Evolutionary conservation across 2,113 vertebrate genomes (phyloP).

Genomic region (Centropristis striata): DNA sequence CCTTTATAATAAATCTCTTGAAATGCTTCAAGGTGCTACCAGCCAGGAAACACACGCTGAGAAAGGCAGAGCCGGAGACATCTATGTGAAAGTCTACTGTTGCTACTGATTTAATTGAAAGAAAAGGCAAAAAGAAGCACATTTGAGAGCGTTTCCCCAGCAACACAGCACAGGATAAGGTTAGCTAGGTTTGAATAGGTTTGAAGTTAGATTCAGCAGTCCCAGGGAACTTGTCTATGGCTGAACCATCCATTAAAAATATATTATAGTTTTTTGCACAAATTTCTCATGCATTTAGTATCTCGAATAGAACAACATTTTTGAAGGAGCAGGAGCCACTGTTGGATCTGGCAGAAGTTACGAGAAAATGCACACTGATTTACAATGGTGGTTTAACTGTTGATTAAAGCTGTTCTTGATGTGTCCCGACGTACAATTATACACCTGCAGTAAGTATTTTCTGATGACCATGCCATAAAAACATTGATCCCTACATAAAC

Average conservation of each 20-base stretch:
- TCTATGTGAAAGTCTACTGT: not conserved
- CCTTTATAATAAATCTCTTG: constrained; percentile 29
- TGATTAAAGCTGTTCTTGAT: not conserved
- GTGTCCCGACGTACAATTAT: not conserved
- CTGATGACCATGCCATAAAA: too few species aligned
- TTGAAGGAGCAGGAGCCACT: too few species aligned
- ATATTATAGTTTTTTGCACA: not conserved
- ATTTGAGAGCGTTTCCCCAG: not conserved
- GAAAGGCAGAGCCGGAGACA: not conserved
- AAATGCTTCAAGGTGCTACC: constrained; percentile 6
- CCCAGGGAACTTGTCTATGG: not conserved
- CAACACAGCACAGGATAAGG: not conserved
- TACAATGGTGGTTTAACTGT: constrained; percentile 1
- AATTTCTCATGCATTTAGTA: not conserved
- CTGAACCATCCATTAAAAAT: not conserved
- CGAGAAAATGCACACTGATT: constrained; percentile 12
- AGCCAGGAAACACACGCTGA: constrained; percentile 3
- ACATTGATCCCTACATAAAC: too few species aligned
- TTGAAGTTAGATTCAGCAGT: not conserved
- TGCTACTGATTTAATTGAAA: constrained; percentile 17
- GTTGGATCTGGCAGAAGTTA: not conserved
- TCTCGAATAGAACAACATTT: not conserved
- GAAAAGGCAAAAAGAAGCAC: not conserved
- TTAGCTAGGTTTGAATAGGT: not conserved
- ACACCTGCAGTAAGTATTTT: not conserved